phyloP scores from a whole-genome alignment of 2,888 invertebrate species.

The Dryobotodes eremita region DNA sequence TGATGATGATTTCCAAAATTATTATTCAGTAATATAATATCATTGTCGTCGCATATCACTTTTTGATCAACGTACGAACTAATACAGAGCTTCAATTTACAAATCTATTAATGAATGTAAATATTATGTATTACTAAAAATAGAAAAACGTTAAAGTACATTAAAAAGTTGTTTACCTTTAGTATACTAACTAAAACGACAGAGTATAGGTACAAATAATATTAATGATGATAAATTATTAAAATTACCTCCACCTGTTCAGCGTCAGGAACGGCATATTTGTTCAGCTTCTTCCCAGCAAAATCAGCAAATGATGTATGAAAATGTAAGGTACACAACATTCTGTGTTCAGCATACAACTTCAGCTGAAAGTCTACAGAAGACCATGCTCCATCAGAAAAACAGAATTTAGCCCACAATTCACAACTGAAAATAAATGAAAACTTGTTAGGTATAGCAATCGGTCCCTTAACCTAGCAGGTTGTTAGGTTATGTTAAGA shows the following conservation, averaged over 20 bases:
- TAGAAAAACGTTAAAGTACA: too few relatives aligned
- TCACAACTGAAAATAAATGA: slow-evolving; percentile 7
- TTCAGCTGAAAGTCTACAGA: not conserved
- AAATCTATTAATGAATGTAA: too few relatives aligned
- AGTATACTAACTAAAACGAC: too few relatives aligned
- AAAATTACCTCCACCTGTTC: not conserved
- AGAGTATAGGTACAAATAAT: too few relatives aligned
- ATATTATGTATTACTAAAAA: too few relatives aligned
- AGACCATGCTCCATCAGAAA: not conserved
- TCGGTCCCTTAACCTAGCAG: not conserved
- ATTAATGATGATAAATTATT: too few relatives aligned
- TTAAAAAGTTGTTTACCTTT: too few relatives aligned
- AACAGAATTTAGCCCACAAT: slow-evolving; percentile 2
- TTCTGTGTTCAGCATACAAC: slow-evolving; percentile 8
- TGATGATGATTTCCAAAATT: too few relatives aligned
- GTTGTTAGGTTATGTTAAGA: not conserved
- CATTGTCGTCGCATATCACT: too few relatives aligned
- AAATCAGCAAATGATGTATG: not conserved
- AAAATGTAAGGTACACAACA: not conserved
- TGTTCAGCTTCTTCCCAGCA: slow-evolving; percentile 4
- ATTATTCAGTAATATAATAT: too few relatives aligned
- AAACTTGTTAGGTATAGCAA: not conserved
- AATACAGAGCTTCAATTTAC: too few relatives aligned
- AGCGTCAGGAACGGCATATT: slow-evolving; percentile 6
- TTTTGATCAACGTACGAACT: too few relatives aligned